A percentile compares a stretch with the other conserved stretches of the same genome.
Conservation (phyloP, 2,888 invertebrate species). For the Sycophila texana region DNA sequence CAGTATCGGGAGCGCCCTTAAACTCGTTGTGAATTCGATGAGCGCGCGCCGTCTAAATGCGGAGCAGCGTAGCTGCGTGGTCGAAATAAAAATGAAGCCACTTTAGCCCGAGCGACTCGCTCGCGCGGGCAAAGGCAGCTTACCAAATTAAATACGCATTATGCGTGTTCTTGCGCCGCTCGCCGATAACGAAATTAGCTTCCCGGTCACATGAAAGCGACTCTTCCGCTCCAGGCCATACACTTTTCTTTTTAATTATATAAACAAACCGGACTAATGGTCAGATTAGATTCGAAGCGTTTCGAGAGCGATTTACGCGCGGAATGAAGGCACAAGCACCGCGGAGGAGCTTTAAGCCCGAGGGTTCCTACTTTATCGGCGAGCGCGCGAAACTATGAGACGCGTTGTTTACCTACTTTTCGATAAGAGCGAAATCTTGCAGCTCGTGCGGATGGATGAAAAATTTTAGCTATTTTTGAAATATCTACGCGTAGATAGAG, state of each 20-base stretch:
- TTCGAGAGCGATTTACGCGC: too few relatives aligned
- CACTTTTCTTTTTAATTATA: background rate
- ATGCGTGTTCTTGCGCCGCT: too few relatives aligned
- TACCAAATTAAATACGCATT: constrained; percentile 9
- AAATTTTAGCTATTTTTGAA: too few relatives aligned
- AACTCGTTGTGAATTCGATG: constrained; percentile 24
- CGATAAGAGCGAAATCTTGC: too few relatives aligned
- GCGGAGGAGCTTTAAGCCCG: too few relatives aligned
- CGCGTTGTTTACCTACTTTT: too few relatives aligned
- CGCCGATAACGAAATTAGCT: background rate
- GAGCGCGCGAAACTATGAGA: too few relatives aligned
- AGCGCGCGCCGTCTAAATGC: constrained; percentile 19
- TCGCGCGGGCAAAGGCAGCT: background rate
- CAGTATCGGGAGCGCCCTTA: constrained; percentile 21
- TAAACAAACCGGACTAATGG: background rate
- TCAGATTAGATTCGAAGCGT: background rate
- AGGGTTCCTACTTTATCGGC: too few relatives aligned
- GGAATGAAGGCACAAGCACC: too few relatives aligned
- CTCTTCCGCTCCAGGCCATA: background rate
- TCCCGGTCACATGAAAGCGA: constrained; percentile 10
- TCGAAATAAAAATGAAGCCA: constrained; percentile 27
- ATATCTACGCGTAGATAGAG: too few relatives aligned
- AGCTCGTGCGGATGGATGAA: too few relatives aligned
- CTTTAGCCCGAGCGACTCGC: background rate
- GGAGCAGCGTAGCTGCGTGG: background rate